Conservation (phyloP, 2,113 vertebrate species). For the Psophia crepitans region DNA sequence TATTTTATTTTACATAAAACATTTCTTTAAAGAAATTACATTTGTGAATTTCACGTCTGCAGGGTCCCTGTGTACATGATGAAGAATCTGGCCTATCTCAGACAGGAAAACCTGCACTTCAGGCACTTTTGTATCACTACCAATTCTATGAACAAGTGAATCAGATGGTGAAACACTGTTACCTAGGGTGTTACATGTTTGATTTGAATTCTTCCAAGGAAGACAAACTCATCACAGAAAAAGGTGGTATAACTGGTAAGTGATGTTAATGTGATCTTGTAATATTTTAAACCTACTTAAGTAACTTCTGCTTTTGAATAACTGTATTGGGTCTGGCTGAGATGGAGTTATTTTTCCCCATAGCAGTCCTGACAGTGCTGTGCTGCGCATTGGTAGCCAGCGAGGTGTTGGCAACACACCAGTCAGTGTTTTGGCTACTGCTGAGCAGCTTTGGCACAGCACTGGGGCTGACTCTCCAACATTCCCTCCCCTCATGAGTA, state of each 20-base stretch:
- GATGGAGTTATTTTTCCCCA: too few relatives aligned
- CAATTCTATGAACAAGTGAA: constrained; percentile 87
- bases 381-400: too few relatives aligned
- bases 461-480: too few relatives aligned
- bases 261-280: neutral
- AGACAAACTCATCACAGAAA: neutral
- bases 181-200: constrained; percentile 80
- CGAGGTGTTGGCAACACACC: too few relatives aligned
- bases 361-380: too few relatives aligned
- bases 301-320: neutral
- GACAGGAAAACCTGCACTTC: constrained; percentile 85
- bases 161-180: constrained; percentile 82
- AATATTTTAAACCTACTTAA: neutral
- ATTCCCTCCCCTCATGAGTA: too few relatives aligned
- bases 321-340: too few relatives aligned
- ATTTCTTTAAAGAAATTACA: neutral
- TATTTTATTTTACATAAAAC: neutral
- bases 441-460: too few relatives aligned
- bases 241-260: constrained; percentile 51
- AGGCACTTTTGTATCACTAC: constrained; percentile 87
- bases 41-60: neutral
- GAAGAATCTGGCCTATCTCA: constrained; percentile 88
- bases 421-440: too few relatives aligned
- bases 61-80: constrained; percentile 92
- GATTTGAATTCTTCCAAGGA: constrained; percentile 60